Percentiles rank a stretch among this genome's conserved stretches.
Conservation (phyloP, 2,888 invertebrate genomes). For the Melitaea athalia region DNA sequence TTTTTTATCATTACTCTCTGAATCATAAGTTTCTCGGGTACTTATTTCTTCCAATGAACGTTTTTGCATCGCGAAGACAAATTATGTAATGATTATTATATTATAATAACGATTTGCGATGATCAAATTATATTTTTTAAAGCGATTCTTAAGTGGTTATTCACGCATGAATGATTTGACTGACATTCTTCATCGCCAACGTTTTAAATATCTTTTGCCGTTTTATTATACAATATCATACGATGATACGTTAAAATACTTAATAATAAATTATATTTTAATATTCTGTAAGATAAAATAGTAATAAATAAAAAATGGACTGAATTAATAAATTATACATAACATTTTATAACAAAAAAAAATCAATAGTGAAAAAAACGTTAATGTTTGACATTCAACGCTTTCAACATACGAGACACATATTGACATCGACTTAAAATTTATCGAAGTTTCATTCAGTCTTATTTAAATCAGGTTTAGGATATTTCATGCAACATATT, state of each 20-base stretch:
- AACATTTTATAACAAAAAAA: background rate
- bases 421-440: constrained; percentile 22
- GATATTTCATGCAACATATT: constrained; percentile 1
- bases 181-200: constrained; percentile 66
- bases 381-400: background rate
- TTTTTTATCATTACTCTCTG: constrained; percentile 38
- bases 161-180: constrained; percentile 63
- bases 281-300: background rate
- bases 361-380: background rate
- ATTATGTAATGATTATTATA: constrained; percentile 48
- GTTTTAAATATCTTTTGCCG: constrained; percentile 51
- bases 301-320: too few species aligned
- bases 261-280: background rate
- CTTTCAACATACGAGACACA: constrained; percentile 9
- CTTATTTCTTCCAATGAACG: constrained; percentile 17
- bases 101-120: constrained; percentile 58
- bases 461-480: constrained; percentile 20
- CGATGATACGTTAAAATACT: constrained; percentile 20
- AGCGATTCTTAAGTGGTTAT: constrained; percentile 62
- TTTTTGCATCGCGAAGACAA: constrained; percentile 43
- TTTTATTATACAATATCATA: constrained; percentile 32
- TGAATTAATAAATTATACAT: too few species aligned
- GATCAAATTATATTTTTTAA: constrained; percentile 62
- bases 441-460: constrained; percentile 20
- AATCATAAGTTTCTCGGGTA: constrained; percentile 29